These are phyloP conservation scores for Exephanes ischioxanthus DNA, from an alignment of 2,888 invertebrate genomes.

Conservation along the genomic window DNA sequence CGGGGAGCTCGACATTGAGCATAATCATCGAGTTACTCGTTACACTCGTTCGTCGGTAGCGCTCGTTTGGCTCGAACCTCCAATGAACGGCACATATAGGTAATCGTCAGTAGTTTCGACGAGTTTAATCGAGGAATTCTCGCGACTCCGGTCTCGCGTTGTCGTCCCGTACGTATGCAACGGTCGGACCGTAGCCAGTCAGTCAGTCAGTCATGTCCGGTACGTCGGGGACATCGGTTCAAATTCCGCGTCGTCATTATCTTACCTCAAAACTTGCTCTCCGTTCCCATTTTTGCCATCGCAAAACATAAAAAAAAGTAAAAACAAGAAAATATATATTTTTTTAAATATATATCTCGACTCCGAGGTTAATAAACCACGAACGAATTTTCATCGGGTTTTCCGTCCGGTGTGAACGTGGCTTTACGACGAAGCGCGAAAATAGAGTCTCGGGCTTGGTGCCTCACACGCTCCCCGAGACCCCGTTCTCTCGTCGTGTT, in stretches of 20 bases:
- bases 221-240: slow-evolving; percentile 53
- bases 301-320: neutral
- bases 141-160: slow-evolving; percentile 12
- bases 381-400: slow-evolving; percentile 19
- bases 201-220: slow-evolving; percentile 55
- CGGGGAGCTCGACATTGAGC: slow-evolving; percentile 69
- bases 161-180: neutral
- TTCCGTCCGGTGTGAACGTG: slow-evolving; percentile 32
- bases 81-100: slow-evolving; percentile 11
- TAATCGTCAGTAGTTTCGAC: slow-evolving; percentile 55
- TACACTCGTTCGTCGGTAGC: slow-evolving; percentile 43
- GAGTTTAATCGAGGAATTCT: slow-evolving; percentile 65
- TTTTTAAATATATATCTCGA: no score
- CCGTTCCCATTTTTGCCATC: neutral
- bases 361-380: neutral
- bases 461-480: slow-evolving; percentile 26
- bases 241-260: slow-evolving; percentile 30
- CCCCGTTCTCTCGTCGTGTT: slow-evolving; percentile 44
- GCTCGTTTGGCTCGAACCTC: slow-evolving; percentile 7
- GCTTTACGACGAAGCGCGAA: slow-evolving; percentile 66
- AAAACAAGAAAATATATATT: no score
- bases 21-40: slow-evolving; percentile 74
- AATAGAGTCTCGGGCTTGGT: slow-evolving; percentile 61
- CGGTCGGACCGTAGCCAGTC: neutral
- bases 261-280: neutral